Evolutionary conservation across 2,113 vertebrate genomes (phyloP).

Genomic region (Cyprinodon variegatus): DNA sequence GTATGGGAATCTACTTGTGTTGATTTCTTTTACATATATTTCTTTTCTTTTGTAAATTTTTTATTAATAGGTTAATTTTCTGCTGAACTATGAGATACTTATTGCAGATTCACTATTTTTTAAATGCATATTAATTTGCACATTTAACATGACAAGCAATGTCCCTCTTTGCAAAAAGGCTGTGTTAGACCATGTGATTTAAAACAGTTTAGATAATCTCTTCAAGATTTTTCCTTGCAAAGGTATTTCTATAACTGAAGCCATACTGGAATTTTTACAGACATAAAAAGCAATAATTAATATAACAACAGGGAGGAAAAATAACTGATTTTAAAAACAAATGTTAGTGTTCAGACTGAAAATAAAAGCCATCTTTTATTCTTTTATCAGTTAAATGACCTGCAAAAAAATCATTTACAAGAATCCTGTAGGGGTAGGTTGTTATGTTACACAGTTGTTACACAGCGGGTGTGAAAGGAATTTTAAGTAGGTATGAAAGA

Average conservation of each 20-base stretch:
- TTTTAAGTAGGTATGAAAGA: slow-evolving; percentile 10
- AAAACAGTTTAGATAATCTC: neutral
- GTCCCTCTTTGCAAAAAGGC: no score
- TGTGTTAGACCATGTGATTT: no score
- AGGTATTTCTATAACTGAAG: neutral
- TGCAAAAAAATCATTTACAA: slow-evolving; percentile 25
- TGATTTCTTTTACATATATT: neutral
- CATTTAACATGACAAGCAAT: no score
- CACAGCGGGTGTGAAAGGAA: neutral
- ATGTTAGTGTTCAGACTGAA: slow-evolving; percentile 17
- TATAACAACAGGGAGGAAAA: slow-evolving; percentile 4
- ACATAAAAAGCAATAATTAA: no score
- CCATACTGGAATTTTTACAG: neutral
- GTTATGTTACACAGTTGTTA: slow-evolving; percentile 4
- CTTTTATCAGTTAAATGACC: slow-evolving; percentile 35
- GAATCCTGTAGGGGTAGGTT: neutral
- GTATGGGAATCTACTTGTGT: neutral
- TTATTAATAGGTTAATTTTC: neutral
- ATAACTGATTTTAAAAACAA: neutral
- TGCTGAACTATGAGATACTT: no score
- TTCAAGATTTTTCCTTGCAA: neutral
- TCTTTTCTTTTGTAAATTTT: neutral
- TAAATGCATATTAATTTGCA: no score
- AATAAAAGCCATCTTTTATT: slow-evolving; percentile 22
- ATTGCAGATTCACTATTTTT: no score